Percentiles rank a stretch among this genome's conserved stretches.
These are phyloP conservation scores for Adrianichthys oophorus DNA, from an alignment of 2,797 vertebrate species.

Conservation along the genomic window DNA sequence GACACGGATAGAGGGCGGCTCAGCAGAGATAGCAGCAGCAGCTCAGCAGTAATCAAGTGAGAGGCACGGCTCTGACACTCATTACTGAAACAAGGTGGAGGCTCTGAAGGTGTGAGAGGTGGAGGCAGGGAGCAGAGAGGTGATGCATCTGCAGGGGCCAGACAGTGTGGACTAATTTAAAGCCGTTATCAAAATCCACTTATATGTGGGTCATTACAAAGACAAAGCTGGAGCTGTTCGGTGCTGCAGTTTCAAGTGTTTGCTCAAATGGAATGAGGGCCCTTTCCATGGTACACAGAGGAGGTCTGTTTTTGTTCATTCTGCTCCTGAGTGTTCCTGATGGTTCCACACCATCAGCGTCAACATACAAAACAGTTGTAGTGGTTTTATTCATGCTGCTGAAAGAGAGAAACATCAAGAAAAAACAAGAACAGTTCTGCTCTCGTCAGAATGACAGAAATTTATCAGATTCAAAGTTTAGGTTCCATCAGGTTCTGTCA, in stretches of 20 bases:
- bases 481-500: no score
- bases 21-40: slow-evolving; percentile 48
- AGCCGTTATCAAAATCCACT: slow-evolving; percentile 12
- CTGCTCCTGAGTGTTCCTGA: no score
- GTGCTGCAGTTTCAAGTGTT: background rate
- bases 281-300: no score
- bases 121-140: slow-evolving; percentile 1
- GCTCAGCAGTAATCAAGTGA: slow-evolving; percentile 58
- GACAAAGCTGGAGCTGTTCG: background rate
- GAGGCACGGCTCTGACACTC: slow-evolving; percentile 46
- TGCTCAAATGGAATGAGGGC: background rate
- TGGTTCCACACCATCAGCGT: no score
- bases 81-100: slow-evolving; percentile 54
- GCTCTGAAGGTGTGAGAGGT: slow-evolving; percentile 40
- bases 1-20: slow-evolving; percentile 61
- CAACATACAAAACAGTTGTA: no score
- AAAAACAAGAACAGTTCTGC: no score
- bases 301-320: no score
- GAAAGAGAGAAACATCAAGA: no score
- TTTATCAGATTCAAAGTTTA: no score
- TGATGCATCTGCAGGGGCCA: slow-evolving; percentile 31
- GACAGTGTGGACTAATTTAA: slow-evolving; percentile 24
- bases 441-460: no score
- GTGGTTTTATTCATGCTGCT: no score
- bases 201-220: slow-evolving; percentile 9